Conservation (phyloP, 2,888 invertebrate species). For the Agrotis segetum region DNA sequence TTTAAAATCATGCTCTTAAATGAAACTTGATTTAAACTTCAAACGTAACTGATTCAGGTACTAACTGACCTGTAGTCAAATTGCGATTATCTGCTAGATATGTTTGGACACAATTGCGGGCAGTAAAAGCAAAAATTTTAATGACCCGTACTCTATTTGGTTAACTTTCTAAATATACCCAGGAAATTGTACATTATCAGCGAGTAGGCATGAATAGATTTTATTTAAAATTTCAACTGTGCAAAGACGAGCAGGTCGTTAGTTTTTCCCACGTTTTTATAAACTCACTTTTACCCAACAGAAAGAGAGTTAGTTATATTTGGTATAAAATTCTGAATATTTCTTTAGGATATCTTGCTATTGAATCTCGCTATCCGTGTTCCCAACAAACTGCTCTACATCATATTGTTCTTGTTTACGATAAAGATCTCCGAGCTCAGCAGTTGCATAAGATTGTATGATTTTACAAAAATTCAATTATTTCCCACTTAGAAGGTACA, state of each 20-base stretch:
- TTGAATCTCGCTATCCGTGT: slow-evolving; percentile 46
- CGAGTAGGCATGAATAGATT: too few relatives aligned
- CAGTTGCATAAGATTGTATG: slow-evolving; percentile 60
- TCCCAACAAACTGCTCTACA: slow-evolving; percentile 36
- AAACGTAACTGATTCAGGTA: not conserved
- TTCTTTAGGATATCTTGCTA: slow-evolving; percentile 42
- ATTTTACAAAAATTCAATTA: slow-evolving; percentile 64
- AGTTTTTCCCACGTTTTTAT: too few relatives aligned
- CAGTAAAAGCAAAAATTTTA: too few relatives aligned
- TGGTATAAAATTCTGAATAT: too few relatives aligned
- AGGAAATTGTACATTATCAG: too few relatives aligned
- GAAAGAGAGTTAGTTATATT: too few relatives aligned
- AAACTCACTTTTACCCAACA: too few relatives aligned
- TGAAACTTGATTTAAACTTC: not conserved
- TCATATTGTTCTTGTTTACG: slow-evolving; percentile 59
- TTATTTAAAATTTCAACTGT: too few relatives aligned
- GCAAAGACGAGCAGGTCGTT: too few relatives aligned
- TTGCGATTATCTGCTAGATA: not conserved
- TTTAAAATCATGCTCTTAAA: slow-evolving; percentile 11
- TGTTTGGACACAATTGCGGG: not conserved
- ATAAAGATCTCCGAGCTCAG: slow-evolving; percentile 58
- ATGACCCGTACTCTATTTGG: too few relatives aligned
- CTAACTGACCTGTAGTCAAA: too few relatives aligned
- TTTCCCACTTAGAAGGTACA: slow-evolving; percentile 61
- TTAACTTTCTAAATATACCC: too few relatives aligned